Evolutionary conservation across 2,888 invertebrate species (phyloP), one percentile per base, ranked within the genome.

Genomic region (Hedychridium roseum): DNA sequence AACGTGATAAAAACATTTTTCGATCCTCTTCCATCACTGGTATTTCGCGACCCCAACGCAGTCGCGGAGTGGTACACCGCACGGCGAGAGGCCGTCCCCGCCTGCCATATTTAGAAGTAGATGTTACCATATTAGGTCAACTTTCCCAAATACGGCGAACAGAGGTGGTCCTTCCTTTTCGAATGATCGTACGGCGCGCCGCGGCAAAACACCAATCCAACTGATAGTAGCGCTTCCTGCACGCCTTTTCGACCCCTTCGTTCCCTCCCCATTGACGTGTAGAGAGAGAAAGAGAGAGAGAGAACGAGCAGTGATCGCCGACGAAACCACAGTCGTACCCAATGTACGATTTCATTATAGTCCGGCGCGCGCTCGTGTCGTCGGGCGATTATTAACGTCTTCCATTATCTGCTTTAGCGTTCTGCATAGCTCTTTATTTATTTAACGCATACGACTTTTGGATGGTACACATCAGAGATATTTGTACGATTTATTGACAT

Each of bases 71-170:
- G 48, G 28, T 61, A 65, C 64, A 61, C 18, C 32, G 53, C 69
- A 80, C 80, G 81, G 80, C 84, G 84, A 85, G 86, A 84, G 87
- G 85, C 83, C 84, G 80, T 85, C 82, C 86, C 87, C 85, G 85
- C 84, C 76, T 84, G 84, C 89, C 89, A 87, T 89, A 89, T 89
- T 89, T 89, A 89, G 89, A 87, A 85, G 82, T 85, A 84, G 82
- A 83, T 85, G 86, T 83, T 87, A 83, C 89, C 89, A 86, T 89
- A 89, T 89, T 89, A 85, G 89, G 90, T 83, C 85, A 85, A 86
- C 84, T 85, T 85, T 84, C 83, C 86, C 89, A 86, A 87, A 88
- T 86, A 88, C 86, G 88, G 89, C 82, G 84, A 87, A 85, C 85
- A 84, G 85, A 86, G 86, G 88, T 88, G 88, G 88, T 88, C 88